Evolutionary conservation across 2,113 vertebrate genomes (phyloP).

Genomic region (Uria aalge): DNA sequence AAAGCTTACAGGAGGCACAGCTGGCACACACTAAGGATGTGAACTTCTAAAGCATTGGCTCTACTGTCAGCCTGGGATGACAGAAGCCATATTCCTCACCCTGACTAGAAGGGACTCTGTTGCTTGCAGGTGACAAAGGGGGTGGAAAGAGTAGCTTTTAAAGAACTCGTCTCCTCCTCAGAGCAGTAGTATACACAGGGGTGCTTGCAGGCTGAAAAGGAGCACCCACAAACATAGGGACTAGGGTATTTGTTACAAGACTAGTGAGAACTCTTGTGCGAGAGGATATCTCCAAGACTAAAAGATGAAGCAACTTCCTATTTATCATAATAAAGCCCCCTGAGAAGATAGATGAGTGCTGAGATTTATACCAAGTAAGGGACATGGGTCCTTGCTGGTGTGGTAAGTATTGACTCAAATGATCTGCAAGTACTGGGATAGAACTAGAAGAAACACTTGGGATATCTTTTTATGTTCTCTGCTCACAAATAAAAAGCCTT

Average conservation of each 20-base stretch:
- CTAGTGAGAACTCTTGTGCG: neutral
- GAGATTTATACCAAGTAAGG: neutral
- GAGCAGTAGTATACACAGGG: fast-evolving
- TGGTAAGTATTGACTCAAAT: neutral
- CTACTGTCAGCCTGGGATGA: neutral
- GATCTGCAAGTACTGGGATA: neutral
- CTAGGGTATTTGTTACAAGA: neutral
- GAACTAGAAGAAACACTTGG: neutral
- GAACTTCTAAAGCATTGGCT: neutral
- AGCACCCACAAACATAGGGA: neutral
- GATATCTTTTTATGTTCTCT: neutral
- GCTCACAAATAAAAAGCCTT: neutral
- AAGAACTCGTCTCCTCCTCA: neutral
- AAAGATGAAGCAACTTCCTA: neutral
- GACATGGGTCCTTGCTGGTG: neutral
- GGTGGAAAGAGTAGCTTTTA: neutral
- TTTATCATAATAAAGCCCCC: neutral
- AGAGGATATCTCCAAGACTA: neutral
- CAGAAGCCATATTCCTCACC: neutral
- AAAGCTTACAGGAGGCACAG: neutral
- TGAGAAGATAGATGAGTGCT: neutral
- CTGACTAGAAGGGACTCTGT: neutral
- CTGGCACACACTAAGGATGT: neutral
- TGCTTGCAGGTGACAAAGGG: neutral
- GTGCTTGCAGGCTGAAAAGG: neutral